Evolutionary conservation across 1,140 invertebrate genomes (phyloP).

Genomic region (Dermatophagoides farinae): DNA sequence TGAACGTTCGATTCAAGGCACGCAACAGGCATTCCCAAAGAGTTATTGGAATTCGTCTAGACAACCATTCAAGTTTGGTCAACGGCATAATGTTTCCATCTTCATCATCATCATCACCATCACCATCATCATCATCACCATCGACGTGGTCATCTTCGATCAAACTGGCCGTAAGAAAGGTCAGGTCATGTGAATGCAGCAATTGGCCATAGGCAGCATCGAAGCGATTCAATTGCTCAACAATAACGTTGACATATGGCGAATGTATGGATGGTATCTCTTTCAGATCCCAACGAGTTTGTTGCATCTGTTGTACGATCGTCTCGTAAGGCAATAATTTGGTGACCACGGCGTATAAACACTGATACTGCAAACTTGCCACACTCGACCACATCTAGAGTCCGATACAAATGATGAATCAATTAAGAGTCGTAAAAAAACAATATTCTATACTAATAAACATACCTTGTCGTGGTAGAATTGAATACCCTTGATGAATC

Average conservation of each 20-base stretch:
- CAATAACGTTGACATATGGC: conserved; percentile 43
- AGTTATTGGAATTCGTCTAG: conserved; percentile 32
- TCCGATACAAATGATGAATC: conserved; percentile 18
- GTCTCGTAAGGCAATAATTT: conserved; percentile 54
- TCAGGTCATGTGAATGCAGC: conserved; percentile 26
- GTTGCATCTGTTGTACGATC: conserved; percentile 53
- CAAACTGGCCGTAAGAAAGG: conserved; percentile 42
- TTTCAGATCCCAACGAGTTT: conserved; percentile 77
- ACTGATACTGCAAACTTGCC: conserved; percentile 16
- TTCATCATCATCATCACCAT: not conserved
- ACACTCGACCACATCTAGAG: conserved; percentile 14
- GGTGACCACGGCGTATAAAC: conserved; percentile 36
- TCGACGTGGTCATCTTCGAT: not conserved
- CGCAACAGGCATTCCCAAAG: conserved; percentile 72
- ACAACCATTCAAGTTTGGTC: not conserved
- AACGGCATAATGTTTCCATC: not conserved
- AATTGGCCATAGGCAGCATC: conserved; percentile 49
- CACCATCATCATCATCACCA: not conserved
- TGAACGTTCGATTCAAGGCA: conserved; percentile 58
- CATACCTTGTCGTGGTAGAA: conserved; percentile 2
- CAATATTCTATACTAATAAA: not conserved
- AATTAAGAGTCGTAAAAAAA: not conserved
- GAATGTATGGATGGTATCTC: conserved; percentile 91
- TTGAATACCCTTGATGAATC: not conserved
- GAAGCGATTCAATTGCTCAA: conserved; percentile 50